A percentile compares a stretch with the other conserved stretches of the same genome.
phyloP scores from a whole-genome alignment of 2,113 vertebrate genomes.

The Larimichthys polyactis region DNA sequence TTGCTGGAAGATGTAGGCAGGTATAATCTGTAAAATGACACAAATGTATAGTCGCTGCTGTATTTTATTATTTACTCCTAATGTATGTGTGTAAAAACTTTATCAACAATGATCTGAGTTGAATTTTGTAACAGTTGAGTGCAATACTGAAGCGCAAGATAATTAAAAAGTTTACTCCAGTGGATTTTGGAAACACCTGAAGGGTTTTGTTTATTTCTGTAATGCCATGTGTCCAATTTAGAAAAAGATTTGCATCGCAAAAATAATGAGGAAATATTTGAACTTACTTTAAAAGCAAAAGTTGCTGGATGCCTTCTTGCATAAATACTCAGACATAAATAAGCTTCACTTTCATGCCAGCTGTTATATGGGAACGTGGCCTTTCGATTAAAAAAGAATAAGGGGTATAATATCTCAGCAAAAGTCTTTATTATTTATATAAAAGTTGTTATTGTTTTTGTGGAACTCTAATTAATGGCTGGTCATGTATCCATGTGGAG shows the following conservation, averaged over 20 bases:
- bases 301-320: background rate
- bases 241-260: background rate
- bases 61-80: constrained; percentile 48
- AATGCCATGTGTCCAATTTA: background rate
- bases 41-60: constrained; percentile 12
- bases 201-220: constrained; percentile 9
- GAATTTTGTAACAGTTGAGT: constrained; percentile 12
- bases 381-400: background rate
- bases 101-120: constrained; percentile 8
- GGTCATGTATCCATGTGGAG: background rate
- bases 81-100: constrained; percentile 19
- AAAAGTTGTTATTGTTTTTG: background rate
- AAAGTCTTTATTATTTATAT: background rate
- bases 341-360: background rate
- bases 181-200: background rate
- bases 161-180: background rate
- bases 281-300: background rate
- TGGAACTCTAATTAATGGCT: background rate
- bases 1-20: background rate
- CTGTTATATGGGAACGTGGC: background rate
- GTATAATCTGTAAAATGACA: background rate
- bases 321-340: background rate
- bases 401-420: background rate
- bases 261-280: constrained; percentile 14
- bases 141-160: background rate